These are phyloP conservation scores for Apamea sordens DNA, from an alignment of 2,888 invertebrate species.

Conservation along the genomic window DNA sequence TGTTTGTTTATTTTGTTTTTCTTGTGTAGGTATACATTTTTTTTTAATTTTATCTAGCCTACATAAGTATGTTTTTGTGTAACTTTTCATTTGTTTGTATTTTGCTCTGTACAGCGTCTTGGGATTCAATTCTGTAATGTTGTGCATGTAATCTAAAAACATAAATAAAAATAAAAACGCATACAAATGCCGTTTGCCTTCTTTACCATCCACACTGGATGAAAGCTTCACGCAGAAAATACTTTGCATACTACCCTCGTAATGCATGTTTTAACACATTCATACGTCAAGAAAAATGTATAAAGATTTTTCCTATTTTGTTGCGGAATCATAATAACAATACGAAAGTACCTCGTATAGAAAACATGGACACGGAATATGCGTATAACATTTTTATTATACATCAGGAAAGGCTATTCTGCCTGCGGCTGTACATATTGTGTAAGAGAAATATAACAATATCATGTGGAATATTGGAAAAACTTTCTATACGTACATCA, in stretches of 20 bases:
- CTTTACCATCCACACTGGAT: too few species aligned
- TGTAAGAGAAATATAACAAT: constrained; percentile 14
- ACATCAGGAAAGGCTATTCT: constrained; percentile 7
- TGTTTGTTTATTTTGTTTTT: too few species aligned
- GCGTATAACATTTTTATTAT: constrained; percentile 4
- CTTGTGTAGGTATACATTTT: too few species aligned
- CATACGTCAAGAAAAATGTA: neutral
- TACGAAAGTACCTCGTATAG: neutral
- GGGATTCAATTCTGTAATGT: too few species aligned
- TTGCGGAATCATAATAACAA: constrained; percentile 11
- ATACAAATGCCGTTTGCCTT: neutral
- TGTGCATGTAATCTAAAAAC: too few species aligned
- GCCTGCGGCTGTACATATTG: constrained; percentile 13
- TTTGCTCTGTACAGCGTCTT: too few species aligned
- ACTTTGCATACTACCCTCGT: neutral
- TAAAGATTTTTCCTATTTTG: neutral
- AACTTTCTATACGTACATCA: neutral
- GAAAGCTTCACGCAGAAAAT: neutral
- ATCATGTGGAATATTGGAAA: neutral
- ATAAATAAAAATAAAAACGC: too few species aligned
- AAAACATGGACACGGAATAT: neutral
- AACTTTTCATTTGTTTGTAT: too few species aligned
- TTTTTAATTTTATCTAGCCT: too few species aligned
- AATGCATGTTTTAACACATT: neutral
- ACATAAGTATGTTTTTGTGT: too few species aligned